phyloP scores from a whole-genome alignment of 2,888 invertebrate species.

The Palloptera scutellata region DNA sequence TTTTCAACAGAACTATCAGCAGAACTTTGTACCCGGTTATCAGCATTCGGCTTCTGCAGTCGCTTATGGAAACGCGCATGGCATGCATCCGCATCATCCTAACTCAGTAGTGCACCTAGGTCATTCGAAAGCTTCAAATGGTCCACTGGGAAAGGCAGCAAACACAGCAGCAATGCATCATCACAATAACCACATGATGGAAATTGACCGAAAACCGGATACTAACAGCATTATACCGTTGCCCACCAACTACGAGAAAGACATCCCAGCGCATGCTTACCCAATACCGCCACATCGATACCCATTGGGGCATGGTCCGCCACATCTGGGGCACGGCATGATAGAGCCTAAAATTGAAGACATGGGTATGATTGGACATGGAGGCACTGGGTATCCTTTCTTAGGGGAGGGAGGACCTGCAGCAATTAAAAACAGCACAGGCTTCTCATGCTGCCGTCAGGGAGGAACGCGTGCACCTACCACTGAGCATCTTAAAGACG shows the following conservation, averaged over 20 bases:
- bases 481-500: constrained; percentile 76
- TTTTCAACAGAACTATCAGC: constrained; percentile 62
- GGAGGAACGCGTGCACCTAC: constrained; percentile 78
- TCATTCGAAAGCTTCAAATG: constrained; percentile 41
- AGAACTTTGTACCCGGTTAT: constrained; percentile 60
- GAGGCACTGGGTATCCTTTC: constrained; percentile 66
- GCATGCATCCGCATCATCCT: constrained; percentile 42
- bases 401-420: constrained; percentile 77
- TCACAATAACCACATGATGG: constrained; percentile 54
- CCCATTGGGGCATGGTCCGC: constrained; percentile 49
- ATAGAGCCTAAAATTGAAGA: constrained; percentile 57
- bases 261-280: constrained; percentile 64
- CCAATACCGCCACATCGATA: constrained; percentile 63
- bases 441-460: constrained; percentile 78
- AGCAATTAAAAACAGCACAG: constrained; percentile 69
- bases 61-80: constrained; percentile 50
- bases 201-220: constrained; percentile 61
- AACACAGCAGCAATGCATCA: constrained; percentile 38
- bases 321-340: constrained; percentile 49
- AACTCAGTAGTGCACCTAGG: constrained; percentile 32
- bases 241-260: constrained; percentile 64
- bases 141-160: constrained; percentile 36
- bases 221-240: constrained; percentile 60
- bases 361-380: constrained; percentile 52
- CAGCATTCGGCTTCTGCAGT: constrained; percentile 52